Percentiles rank a stretch among this genome's conserved stretches.
Conservation (phyloP, 2,797 vertebrate species). For the Sphenodon punctatus region DNA sequence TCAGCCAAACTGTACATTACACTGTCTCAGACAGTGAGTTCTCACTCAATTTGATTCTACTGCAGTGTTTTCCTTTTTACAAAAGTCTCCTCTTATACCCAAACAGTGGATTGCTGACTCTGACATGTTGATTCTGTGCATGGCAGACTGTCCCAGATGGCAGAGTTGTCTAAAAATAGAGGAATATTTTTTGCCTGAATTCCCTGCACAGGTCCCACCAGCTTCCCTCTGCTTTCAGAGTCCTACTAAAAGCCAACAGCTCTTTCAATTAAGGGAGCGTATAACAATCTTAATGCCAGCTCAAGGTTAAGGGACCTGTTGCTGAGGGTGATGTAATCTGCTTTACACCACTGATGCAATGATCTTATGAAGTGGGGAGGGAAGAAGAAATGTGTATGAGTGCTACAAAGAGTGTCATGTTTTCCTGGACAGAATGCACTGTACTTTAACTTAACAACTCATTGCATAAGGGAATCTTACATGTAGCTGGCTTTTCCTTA, state of each 20-base stretch:
- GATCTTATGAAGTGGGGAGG: not conserved
- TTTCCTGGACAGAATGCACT: not conserved
- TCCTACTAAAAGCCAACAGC: rapidly evolving
- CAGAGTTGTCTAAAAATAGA: too few species aligned
- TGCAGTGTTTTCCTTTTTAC: rapidly evolving
- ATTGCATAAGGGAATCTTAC: not conserved
- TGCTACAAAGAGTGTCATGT: not conserved
- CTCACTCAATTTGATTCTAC: not conserved
- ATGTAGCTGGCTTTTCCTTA: rapidly evolving
- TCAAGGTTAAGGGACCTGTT: not conserved
- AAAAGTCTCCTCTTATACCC: rapidly evolving
- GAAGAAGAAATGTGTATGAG: not conserved
- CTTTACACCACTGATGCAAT: not conserved
- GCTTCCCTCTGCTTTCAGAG: rapidly evolving
- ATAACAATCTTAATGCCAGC: not conserved
- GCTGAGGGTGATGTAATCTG: not conserved
- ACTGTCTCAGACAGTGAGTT: not conserved
- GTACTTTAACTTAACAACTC: not conserved
- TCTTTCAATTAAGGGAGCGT: rapidly evolving
- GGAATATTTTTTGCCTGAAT: not conserved
- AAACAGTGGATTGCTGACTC: rapidly evolving
- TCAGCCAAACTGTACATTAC: not conserved
- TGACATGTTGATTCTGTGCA: rapidly evolving
- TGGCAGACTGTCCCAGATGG: too few species aligned
- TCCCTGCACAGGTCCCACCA: not conserved